Evolutionary conservation across 2,888 invertebrate genomes (phyloP).

Genomic region (Drosophila barbarae): DNA sequence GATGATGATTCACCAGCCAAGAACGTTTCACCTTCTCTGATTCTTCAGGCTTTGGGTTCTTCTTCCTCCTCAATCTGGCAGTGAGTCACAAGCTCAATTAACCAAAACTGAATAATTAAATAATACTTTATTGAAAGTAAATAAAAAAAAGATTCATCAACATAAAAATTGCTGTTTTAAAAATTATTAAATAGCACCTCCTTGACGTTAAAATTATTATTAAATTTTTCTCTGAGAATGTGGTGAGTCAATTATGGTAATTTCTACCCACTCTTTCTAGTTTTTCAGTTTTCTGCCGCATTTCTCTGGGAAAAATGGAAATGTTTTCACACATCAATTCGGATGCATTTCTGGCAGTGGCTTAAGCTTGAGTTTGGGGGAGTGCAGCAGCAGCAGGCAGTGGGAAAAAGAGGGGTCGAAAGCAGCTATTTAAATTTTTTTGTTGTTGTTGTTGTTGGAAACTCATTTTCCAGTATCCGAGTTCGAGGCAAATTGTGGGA

Average conservation of each 20-base stretch:
- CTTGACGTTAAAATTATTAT: not conserved
- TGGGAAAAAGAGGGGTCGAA: slow-evolving; percentile 15
- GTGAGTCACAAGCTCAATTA: slow-evolving; percentile 14
- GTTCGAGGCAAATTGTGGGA: slow-evolving; percentile 66
- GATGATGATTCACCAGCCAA: slow-evolving; percentile 34
- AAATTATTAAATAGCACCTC: too few species aligned
- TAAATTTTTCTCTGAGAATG: slow-evolving; percentile 4
- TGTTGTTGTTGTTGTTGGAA: slow-evolving; percentile 46
- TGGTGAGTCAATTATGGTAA: slow-evolving; percentile 26
- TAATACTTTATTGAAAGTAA: not conserved
- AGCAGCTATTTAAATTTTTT: slow-evolving; percentile 49
- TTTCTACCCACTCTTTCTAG: slow-evolving; percentile 4
- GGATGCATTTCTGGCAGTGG: slow-evolving; percentile 48
- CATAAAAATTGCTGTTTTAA: not conserved
- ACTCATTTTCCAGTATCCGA: slow-evolving; percentile 53
- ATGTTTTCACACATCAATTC: slow-evolving; percentile 74
- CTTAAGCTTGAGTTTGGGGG: not conserved
- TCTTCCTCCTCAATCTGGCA: not conserved
- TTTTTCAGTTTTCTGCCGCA: slow-evolving; percentile 17
- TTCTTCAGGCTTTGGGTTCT: slow-evolving; percentile 1
- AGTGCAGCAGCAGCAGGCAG: not conserved
- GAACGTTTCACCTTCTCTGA: slow-evolving; percentile 22
- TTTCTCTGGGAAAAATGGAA: slow-evolving; percentile 57
- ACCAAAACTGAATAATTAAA: not conserved
- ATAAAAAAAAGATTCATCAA: not conserved